A percentile compares a stretch with the other conserved stretches of the same genome.
These are phyloP conservation scores for Copidosoma floridanum DNA, from an alignment of 1,140 invertebrate species.

Conservation along the genomic window DNA sequence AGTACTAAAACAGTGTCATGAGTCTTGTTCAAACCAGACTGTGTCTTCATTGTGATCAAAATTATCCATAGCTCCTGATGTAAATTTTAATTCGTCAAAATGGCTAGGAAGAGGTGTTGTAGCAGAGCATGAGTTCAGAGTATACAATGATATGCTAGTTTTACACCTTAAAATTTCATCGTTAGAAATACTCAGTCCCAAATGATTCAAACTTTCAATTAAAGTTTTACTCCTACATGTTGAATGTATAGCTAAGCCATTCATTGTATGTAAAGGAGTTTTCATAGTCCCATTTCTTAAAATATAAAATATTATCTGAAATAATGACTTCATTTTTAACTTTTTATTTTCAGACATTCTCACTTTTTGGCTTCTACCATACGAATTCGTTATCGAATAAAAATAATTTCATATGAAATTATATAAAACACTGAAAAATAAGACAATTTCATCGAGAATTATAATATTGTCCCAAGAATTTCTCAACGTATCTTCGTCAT, in stretches of 20 bases:
- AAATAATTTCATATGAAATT: not conserved
- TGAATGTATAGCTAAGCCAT: constrained; percentile 9
- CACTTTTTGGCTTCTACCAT: not conserved
- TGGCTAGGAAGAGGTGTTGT: constrained; percentile 19
- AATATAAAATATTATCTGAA: too few species aligned
- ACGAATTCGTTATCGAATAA: not conserved
- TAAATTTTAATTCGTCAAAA: constrained; percentile 22
- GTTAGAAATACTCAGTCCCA: too few species aligned
- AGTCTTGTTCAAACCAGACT: constrained; percentile 19
- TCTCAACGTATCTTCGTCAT: not conserved
- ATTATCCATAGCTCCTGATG: constrained; percentile 25
- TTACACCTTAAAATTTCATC: too few species aligned
- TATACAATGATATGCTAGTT: constrained; percentile 14
- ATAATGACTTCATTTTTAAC: too few species aligned
- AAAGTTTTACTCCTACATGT: constrained; percentile 11
- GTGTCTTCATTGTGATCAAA: constrained; percentile 29
- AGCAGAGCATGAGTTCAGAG: not conserved
- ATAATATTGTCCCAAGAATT: too few species aligned
- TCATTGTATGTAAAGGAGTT: too few species aligned
- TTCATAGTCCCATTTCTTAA: not conserved
- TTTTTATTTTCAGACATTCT: too few species aligned
- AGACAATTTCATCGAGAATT: not conserved
- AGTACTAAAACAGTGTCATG: constrained; percentile 26
- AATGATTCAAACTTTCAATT: too few species aligned
- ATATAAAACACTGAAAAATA: constrained; percentile 2